Evolutionary conservation across 2,113 vertebrate genomes (phyloP).

Genomic region (Rhinolophus sinicus): DNA sequence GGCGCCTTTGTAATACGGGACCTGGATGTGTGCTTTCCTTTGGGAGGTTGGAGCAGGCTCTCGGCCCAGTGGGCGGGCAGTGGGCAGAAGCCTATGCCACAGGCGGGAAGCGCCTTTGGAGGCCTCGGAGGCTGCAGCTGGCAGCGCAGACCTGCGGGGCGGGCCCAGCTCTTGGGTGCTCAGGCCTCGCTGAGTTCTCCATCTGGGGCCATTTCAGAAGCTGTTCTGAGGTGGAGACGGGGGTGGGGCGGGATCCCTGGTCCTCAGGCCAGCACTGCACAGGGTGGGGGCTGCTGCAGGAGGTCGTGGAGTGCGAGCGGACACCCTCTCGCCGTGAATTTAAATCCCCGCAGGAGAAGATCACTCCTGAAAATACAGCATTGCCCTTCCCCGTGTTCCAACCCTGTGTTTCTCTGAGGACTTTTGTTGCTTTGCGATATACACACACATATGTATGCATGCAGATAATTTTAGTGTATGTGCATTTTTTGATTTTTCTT

Average conservation of each 20-base stretch:
- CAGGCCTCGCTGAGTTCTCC: background rate
- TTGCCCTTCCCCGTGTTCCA: accelerated
- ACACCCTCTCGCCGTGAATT: background rate
- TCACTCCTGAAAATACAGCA: accelerated
- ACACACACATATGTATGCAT: accelerated
- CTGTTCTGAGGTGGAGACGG: background rate
- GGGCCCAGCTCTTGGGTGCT: background rate
- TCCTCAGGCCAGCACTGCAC: no score
- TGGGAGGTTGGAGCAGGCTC: background rate
- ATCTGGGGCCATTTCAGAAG: background rate
- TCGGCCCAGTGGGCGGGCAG: background rate
- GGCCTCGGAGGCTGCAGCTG: background rate
- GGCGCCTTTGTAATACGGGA: background rate
- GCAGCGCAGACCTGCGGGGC: accelerated
- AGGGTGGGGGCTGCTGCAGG: background rate
- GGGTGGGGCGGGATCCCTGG: no score
- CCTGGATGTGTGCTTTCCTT: background rate
- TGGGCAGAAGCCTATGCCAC: background rate
- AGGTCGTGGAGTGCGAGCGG: accelerated
- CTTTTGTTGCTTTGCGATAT: no score
- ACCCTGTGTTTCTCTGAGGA: accelerated
- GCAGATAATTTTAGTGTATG: accelerated
- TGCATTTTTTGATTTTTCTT: background rate
- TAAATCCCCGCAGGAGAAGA: background rate
- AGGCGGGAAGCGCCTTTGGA: background rate